Base-by-base conservation (phyloP, 2,797 vertebrate genomes). In the Pristis pectinata region DNA sequence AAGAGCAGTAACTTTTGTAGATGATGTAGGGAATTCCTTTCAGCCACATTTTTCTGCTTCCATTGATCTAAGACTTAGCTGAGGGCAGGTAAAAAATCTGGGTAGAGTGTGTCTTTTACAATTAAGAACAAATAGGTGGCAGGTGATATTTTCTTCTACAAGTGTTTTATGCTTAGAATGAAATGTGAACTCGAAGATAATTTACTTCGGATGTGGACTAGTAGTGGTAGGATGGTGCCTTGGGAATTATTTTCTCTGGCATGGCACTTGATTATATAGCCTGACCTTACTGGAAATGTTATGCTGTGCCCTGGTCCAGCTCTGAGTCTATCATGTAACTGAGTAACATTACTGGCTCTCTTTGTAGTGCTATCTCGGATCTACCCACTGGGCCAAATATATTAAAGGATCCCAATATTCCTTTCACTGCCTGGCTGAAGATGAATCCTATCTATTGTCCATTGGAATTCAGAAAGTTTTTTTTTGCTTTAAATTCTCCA, bases 171-270 rank as follows among this genome's bases (percentile, higher is more conserved):
- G n/a, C 61, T 91, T 11, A 67, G n/a, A 91, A 91, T 67, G n/a
- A 91, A 91, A 91, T 37, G 17, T 27, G n/a, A 41, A 91, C 61
- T 91, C 91, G 3, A 24, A 67, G n/a, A 67, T 37, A 91, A 64
- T 67, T 87, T 59, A 61, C 30, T 87, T 22, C 61, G 91, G 64
- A 67, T 91, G 59, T 91, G 13, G 19, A 37, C n/a, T 91, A 59
- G 59, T 64, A 67, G n/a, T 67, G 19, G 22, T 91, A 85, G 56
- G 34, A 61, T 61, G n/a, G 61, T 67, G 61, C 87, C 37, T 74
- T 91, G 59, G 87, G 59, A 91, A 91, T 91, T 64, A 91, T 91
- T 91, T 91, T 91, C 87, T 37, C 19, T 91, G 87, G 61, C 87
- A 37, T 22, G 19, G 61, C n/a, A 37, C 59, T 91, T 64, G 41